Evolutionary conservation across 2,797 vertebrate genomes (phyloP), one percentile per base, ranked within the genome.

Genomic region (Sebastiscus albofasciatus): DNA sequence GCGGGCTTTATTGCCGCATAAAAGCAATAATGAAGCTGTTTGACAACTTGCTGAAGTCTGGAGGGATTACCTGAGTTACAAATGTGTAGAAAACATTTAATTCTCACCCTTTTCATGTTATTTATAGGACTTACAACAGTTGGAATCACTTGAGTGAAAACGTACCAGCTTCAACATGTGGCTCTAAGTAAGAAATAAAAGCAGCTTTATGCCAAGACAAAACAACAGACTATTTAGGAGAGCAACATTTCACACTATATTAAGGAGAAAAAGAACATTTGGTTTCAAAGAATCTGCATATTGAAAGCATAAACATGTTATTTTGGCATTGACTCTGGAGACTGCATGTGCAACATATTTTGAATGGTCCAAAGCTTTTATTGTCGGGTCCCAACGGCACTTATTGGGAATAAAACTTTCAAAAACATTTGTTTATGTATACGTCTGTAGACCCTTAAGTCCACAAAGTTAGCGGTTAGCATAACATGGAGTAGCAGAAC

Each of bases 21-120:
- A 89, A 89, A 87, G 67, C 29, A 24, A 60, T 82, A 84, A 89
- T 80, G 65, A 87, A 73, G 77, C 34, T 61, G 66, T 74, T 75
- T 75, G 65, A 73, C 52, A 83, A 58, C 64, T 83, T 52, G 72
- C 42, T 72, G 9, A 71, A 62, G 33, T 64, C 83, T 31, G 22
- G 26, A 61, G 64, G 65, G 70, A 81, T 87, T 81, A 82, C 56
- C 83, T 49, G 74, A 73, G 70, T 68, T 77, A 46, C 77, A 77
- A 86, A 79, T 33, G 61, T 72, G 34, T 72, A 61, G 26, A 61
- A 60, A 81, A 70, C 2, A 3, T 72, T 79, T 56, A 58, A 80
- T 81, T 83, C 59, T 82, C 75, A 42, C 64, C 36, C 78, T 80
- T 79, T 76, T 78, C 1, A 22, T 72, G 26, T 56, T 82, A 84